A percentile compares a stretch with the other conserved stretches of the same genome.
These are phyloP conservation scores for Agonopterix alstromeriana DNA, from an alignment of 2,888 invertebrate species.

Conservation along the genomic window DNA sequence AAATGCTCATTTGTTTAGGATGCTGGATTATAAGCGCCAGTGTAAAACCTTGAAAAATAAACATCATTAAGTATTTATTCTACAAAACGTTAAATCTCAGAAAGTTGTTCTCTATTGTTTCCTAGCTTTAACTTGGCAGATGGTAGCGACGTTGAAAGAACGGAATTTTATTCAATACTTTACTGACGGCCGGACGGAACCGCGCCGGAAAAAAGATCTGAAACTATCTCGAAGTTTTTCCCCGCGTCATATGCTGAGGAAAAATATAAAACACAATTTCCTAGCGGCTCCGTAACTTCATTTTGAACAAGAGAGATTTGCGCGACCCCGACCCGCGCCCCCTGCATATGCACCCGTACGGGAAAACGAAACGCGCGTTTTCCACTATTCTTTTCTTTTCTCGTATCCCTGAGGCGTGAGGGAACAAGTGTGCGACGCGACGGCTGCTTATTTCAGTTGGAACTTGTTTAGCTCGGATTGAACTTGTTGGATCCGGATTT, in stretches of 20 bases:
- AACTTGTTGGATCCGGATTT: constrained; percentile 57
- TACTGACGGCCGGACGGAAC: constrained; percentile 22
- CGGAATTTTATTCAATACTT: constrained; percentile 23
- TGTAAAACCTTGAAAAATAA: background rate
- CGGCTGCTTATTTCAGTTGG: constrained; percentile 58
- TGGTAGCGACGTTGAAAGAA: constrained; percentile 19
- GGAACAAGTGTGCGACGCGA: constrained; percentile 54
- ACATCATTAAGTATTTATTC: background rate
- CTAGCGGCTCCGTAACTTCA: constrained; percentile 61
- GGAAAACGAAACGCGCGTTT: constrained; percentile 25
- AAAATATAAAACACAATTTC: constrained; percentile 63
- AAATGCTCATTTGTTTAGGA: constrained; percentile 5
- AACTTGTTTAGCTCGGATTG: constrained; percentile 63
- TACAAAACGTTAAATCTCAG: background rate
- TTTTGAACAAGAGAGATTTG: constrained; percentile 63
- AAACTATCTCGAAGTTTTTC: constrained; percentile 51
- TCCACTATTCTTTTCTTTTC: constrained; percentile 43
- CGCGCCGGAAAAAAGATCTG: constrained; percentile 29
- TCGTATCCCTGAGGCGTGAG: constrained; percentile 43
- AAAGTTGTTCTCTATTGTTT: background rate
- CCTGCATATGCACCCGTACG: constrained; percentile 53
- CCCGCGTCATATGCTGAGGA: constrained; percentile 43
- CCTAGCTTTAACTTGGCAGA: constrained; percentile 1
- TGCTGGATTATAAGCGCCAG: background rate
- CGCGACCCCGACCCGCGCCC: constrained; percentile 19